Conservation (phyloP, 2,888 invertebrate species). For the Callyntrura sp. region DNA sequence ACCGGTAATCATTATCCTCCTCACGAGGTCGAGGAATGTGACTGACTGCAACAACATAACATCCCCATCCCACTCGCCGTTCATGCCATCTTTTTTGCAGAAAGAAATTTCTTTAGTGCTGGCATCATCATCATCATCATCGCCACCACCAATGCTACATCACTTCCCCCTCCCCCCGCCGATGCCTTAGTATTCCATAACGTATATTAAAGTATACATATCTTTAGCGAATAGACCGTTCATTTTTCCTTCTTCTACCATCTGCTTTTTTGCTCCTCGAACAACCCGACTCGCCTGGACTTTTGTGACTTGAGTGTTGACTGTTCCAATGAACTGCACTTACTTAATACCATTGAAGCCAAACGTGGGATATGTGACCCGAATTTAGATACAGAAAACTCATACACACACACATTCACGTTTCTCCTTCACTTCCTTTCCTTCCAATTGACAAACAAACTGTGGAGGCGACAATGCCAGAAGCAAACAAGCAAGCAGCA, state of each 20-base stretch:
- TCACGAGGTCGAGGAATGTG: slow-evolving; percentile 67
- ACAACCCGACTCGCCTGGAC: not conserved
- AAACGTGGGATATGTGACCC: slow-evolving; percentile 70
- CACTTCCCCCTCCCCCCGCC: not conserved
- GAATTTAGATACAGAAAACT: slow-evolving; percentile 71
- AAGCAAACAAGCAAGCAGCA: not conserved
- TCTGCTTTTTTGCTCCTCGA: slow-evolving; percentile 28
- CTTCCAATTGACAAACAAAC: slow-evolving; percentile 27
- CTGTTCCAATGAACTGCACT: slow-evolving; percentile 67
- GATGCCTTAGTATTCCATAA: too few relatives aligned
- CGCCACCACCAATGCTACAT: not conserved
- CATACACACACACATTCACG: too few relatives aligned
- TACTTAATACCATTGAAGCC: slow-evolving; percentile 58
- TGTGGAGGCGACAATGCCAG: not conserved
- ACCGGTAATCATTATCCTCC: slow-evolving; percentile 35
- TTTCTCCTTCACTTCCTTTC: slow-evolving; percentile 33
- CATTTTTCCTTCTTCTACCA: slow-evolving; percentile 17
- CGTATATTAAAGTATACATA: too few relatives aligned
- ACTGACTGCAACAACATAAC: slow-evolving; percentile 20
- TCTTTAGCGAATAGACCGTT: not conserved
- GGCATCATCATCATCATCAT: not conserved
- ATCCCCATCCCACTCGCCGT: not conserved
- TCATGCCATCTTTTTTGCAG: slow-evolving; percentile 29
- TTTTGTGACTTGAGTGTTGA: slow-evolving; percentile 42
- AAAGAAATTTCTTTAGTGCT: not conserved